Evolutionary conservation across 2,888 invertebrate species (phyloP), one percentile per base, ranked within the genome.

Genomic region (Dascillus cervinus): DNA sequence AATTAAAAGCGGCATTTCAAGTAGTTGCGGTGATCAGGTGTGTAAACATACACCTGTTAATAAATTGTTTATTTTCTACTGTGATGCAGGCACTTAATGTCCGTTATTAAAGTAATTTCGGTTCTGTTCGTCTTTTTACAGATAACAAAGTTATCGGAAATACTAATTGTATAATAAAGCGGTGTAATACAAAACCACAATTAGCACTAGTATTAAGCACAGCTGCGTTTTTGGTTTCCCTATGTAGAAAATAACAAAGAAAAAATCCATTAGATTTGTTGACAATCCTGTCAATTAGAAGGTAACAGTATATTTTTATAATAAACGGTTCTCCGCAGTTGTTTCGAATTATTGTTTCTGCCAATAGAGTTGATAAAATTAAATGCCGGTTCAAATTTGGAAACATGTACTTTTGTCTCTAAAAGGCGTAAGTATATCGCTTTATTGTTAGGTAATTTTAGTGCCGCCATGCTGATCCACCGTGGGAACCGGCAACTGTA

Each of bases 401-500:
- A n/a, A n/a, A n/a, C n/a, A n/a, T n/a, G n/a, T n/a, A n/a, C n/a
- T n/a, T n/a, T n/a, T n/a, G n/a, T n/a, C n/a, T n/a, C n/a, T n/a
- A n/a, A n/a, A n/a, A n/a, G n/a, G n/a, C n/a, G n/a, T n/a, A n/a
- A n/a, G n/a, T n/a, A n/a, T n/a, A n/a, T n/a, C n/a, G n/a, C n/a
- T n/a, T n/a, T n/a, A n/a, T n/a, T n/a, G n/a, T n/a, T n/a, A n/a
- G n/a, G n/a, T n/a, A n/a, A n/a, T n/a, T n/a, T n/a, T n/a, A n/a
- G n/a, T n/a, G n/a, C 35, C 39, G 25, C 39, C 39, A 39, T 39
- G 9, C 15, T 19, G 20, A 26, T 29, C 14, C 14, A 8, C 14
- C 40, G 35, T 44, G 44, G 39, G 44, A 44, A 23, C 15, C 22
- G 24, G 17, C 47, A 46, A 43, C 39, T 47, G 47, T 22, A 41